Evolutionary conservation across 2,797 vertebrate genomes (phyloP).

Genomic region (Anisognathus igniventris): DNA sequence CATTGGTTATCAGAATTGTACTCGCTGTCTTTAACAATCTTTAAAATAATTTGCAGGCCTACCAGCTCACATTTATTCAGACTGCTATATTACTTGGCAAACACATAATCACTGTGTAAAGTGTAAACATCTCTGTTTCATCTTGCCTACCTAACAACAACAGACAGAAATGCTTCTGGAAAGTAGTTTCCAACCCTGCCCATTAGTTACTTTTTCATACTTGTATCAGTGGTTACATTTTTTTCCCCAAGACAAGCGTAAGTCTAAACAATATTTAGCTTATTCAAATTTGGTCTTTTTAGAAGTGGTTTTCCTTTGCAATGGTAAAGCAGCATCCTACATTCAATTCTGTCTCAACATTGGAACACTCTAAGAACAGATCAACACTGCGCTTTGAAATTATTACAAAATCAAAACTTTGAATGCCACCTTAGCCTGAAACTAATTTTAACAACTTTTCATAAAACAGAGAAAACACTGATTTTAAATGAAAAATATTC

Average conservation of each 20-base stretch:
- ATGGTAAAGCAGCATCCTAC: background rate
- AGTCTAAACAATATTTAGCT: background rate
- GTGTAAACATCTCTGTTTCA: background rate
- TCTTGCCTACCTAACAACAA: background rate
- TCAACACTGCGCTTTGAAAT: background rate
- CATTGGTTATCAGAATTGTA: background rate
- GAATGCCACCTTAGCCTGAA: background rate
- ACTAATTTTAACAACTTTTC: constrained; percentile 7
- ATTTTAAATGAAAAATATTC: background rate
- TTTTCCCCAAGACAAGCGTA: background rate
- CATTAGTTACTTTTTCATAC: background rate
- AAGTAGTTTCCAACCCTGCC: background rate
- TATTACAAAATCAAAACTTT: background rate
- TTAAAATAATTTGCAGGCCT: background rate
- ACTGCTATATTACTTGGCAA: background rate
- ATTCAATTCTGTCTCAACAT: background rate
- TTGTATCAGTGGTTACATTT: background rate
- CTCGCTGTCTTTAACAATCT: background rate
- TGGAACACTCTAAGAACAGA: background rate
- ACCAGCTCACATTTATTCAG: background rate
- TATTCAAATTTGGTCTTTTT: background rate
- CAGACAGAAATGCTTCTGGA: background rate
- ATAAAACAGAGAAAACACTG: background rate
- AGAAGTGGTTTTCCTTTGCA: background rate
- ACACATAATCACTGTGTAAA: background rate